Percentiles rank a stretch among this genome's conserved stretches.
phyloP scores from a whole-genome alignment of 2,113 vertebrate genomes.

The Myrmecophaga tridactyla region DNA sequence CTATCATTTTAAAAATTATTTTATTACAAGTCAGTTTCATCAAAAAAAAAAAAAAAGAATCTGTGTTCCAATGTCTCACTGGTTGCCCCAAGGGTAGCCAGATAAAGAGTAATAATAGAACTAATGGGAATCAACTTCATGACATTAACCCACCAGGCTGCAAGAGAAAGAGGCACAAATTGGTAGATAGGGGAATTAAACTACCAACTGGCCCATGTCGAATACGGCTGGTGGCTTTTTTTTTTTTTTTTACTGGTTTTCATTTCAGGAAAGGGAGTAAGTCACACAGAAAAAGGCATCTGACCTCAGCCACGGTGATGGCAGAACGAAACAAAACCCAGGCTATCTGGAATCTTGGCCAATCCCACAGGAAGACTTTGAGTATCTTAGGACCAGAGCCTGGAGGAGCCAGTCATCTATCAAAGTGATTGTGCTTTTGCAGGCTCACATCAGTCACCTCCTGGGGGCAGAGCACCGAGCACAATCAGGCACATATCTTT shows the following conservation, averaged over 20 bases:
- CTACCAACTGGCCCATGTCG: not conserved
- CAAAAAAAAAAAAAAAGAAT: conserved; percentile 62
- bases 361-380: conserved; percentile 37
- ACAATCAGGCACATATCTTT: not conserved
- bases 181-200: not conserved
- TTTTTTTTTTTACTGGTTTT: conserved; percentile 45
- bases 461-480: not conserved
- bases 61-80: conserved; percentile 52
- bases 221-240: not conserved
- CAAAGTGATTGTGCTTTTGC: conserved; percentile 22
- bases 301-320: conserved; percentile 44
- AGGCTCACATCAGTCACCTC: not conserved
- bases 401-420: conserved; percentile 33
- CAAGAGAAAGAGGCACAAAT: conserved; percentile 47
- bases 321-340: conserved; percentile 40
- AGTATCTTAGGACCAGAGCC: conserved; percentile 28
- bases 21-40: conserved; percentile 66
- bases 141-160: conserved; percentile 49
- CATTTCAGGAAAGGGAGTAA: conserved; percentile 58
- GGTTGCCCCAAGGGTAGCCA: conserved; percentile 55
- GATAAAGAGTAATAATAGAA: conserved; percentile 74
- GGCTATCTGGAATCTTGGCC: conserved; percentile 7
- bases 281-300: conserved; percentile 42
- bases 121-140: conserved; percentile 73
- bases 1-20: conserved; percentile 73